Evolutionary conservation across 2,797 vertebrate genomes (phyloP).

Genomic region (Hafferia zeledoni): DNA sequence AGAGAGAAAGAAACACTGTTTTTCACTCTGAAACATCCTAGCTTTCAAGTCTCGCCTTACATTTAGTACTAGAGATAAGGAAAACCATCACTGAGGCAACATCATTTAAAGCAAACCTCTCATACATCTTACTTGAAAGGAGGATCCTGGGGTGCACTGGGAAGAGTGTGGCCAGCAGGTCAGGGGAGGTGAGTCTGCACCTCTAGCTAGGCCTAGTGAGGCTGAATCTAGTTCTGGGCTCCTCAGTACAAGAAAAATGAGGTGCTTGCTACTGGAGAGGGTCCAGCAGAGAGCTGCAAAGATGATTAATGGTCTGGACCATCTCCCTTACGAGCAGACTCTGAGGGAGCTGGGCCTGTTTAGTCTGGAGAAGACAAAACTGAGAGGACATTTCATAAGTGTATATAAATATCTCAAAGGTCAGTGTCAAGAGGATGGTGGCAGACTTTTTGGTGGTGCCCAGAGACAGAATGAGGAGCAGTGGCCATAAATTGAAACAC

Average conservation of each 20-base stretch:
- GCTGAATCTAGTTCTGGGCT: neutral
- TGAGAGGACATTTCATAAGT: neutral
- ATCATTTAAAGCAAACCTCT: neutral
- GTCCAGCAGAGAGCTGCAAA: fast-evolving
- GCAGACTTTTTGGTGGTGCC: neutral
- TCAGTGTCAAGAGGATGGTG: neutral
- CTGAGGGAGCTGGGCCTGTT: neutral
- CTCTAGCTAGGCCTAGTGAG: neutral
- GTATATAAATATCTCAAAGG: too few relatives aligned
- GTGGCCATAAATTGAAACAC: neutral
- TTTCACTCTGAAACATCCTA: neutral
- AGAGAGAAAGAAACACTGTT: neutral
- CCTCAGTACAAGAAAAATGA: too few relatives aligned
- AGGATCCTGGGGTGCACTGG: neutral
- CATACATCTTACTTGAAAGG: neutral
- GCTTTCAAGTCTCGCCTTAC: neutral
- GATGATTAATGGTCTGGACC: neutral
- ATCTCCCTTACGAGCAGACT: neutral
- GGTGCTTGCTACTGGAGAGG: neutral
- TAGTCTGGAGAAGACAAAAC: neutral
- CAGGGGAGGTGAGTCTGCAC: neutral
- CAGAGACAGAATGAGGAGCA: neutral
- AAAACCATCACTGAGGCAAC: neutral
- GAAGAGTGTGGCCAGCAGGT: neutral
- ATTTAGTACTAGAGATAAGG: neutral